phyloP scores from a whole-genome alignment of 2,113 vertebrate genomes.

The Trogon surrucura region DNA sequence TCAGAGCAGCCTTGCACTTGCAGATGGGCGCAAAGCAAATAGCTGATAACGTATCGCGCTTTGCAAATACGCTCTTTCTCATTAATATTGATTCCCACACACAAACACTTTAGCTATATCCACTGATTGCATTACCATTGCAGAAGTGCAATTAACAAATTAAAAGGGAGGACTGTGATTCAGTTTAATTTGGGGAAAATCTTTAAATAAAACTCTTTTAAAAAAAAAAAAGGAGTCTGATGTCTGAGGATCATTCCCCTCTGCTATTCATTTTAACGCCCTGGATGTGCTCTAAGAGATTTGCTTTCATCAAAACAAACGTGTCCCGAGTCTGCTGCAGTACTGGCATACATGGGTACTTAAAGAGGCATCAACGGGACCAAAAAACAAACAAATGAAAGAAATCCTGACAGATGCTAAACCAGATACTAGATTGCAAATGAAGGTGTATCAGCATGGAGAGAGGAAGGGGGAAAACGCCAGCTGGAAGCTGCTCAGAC shows the following conservation, averaged over 20 bases:
- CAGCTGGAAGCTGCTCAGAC: slow-evolving; percentile 50
- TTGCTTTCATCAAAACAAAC: slow-evolving; percentile 3
- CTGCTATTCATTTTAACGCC: slow-evolving; percentile 8
- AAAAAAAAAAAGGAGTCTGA: neutral
- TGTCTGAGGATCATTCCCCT: slow-evolving; percentile 17
- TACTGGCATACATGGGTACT: neutral
- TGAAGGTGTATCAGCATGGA: slow-evolving; percentile 38
- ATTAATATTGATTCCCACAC: slow-evolving; percentile 63
- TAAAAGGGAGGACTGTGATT: slow-evolving; percentile 63
- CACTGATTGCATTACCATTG: slow-evolving; percentile 72
- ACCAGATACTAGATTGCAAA: slow-evolving; percentile 23
- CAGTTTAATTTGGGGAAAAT: slow-evolving; percentile 50
- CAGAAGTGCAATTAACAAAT: slow-evolving; percentile 72
- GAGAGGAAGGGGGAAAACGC: slow-evolving; percentile 16
- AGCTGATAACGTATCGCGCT: neutral
- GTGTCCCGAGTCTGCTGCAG: neutral
- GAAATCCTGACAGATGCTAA: slow-evolving; percentile 17
- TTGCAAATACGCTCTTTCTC: slow-evolving; percentile 38
- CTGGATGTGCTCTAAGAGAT: neutral
- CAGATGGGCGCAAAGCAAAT: neutral
- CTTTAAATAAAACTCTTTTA: slow-evolving; percentile 30
- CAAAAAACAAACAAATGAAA: neutral
- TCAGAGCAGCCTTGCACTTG: neutral
- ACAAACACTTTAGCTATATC: slow-evolving; percentile 59
- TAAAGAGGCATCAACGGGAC: neutral